Conservation (phyloP, 2,113 vertebrate species). For the Charadrius vociferus region DNA sequence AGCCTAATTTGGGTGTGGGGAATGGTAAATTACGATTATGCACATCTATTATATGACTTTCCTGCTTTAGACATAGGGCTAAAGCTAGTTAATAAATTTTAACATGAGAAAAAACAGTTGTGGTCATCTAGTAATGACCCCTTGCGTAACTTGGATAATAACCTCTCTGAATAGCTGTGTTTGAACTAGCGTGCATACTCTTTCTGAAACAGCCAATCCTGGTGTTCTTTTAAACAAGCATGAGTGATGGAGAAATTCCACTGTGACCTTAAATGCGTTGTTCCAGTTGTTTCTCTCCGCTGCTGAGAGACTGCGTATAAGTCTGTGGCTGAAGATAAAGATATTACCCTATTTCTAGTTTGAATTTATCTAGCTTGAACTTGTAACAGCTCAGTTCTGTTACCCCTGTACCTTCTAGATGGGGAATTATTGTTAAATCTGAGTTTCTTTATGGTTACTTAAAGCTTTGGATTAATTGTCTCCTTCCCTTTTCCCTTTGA, state of each 20-base stretch:
- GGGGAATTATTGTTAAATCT: background rate
- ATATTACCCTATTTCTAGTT: background rate
- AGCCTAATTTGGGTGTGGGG: conserved; percentile 4
- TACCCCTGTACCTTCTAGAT: background rate
- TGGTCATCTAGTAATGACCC: conserved; percentile 61
- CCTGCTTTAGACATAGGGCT: conserved; percentile 5
- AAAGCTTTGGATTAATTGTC: background rate
- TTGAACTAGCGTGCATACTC: conserved; percentile 50
- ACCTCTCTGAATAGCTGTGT: conserved; percentile 47
- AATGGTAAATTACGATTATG: background rate
- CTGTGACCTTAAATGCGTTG: background rate
- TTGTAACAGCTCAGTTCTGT: background rate
- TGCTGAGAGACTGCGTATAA: background rate
- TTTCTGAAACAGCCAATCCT: conserved; percentile 3
- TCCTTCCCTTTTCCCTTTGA: background rate
- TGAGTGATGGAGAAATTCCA: conserved; percentile 53
- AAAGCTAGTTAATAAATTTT: conserved; percentile 42
- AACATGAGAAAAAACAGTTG: conserved; percentile 64
- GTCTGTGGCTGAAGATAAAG: background rate
- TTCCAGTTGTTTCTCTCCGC: background rate
- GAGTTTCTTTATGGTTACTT: background rate
- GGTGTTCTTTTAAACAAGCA: conserved; percentile 25
- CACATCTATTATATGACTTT: conserved; percentile 1
- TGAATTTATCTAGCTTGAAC: background rate
- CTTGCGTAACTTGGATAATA: conserved; percentile 54